These are phyloP conservation scores for Apostichopus californicus DNA, from an alignment of 35 echinoderm and acorn worm genomes.

Conservation along the genomic window DNA sequence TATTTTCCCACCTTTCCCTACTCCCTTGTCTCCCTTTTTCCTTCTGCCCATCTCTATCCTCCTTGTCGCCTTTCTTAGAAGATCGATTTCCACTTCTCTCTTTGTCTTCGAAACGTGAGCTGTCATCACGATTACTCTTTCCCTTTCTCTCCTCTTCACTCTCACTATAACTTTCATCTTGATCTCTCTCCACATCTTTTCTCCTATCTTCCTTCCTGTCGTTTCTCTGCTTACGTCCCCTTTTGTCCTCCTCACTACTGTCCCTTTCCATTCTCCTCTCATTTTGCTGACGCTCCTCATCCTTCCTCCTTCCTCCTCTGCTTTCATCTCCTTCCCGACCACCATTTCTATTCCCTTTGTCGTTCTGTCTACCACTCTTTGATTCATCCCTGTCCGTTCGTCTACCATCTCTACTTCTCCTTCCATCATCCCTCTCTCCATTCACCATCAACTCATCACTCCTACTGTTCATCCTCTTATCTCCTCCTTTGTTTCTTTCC, in stretches of 20 bases:
- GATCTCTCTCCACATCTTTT: not conserved
- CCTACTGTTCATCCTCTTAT: constrained; percentile 15
- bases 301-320: not conserved
- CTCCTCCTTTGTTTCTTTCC: not conserved
- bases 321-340: constrained; percentile 16
- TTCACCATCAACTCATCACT: not conserved
- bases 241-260: not conserved
- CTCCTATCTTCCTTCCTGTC: constrained; percentile 6
- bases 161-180: not conserved
- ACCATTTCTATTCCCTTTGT: constrained; percentile 15
- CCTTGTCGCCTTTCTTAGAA: not conserved
- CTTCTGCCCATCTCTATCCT: not conserved
- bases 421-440: not conserved
- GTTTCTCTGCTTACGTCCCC: not conserved
- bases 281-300: not conserved
- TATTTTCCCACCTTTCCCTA: not conserved
- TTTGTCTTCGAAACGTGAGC: not conserved
- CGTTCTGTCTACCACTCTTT: not conserved
- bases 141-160: not conserved
- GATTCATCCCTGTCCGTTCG: not conserved
- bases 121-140: not conserved
- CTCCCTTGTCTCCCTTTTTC: not conserved
- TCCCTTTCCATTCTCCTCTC: not conserved
- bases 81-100: not conserved
- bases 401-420: not conserved